These are phyloP conservation scores for Emys orbicularis DNA, from an alignment of 2,797 vertebrate species.

Conservation along the genomic window DNA sequence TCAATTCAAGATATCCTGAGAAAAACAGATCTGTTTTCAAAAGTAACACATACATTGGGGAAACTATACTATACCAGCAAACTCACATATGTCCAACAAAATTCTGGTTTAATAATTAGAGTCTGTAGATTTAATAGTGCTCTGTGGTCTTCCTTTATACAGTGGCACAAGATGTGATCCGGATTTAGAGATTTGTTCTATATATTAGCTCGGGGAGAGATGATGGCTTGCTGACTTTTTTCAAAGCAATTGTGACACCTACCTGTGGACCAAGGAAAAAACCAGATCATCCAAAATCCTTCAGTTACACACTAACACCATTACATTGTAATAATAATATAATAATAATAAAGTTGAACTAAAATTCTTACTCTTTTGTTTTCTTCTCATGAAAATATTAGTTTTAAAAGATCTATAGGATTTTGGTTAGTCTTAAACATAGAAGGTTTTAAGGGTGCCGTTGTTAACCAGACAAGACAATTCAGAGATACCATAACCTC, in stretches of 20 bases:
- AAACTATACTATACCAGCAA: constrained; percentile 86
- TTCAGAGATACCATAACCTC: not conserved
- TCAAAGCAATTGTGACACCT: constrained; percentile 99
- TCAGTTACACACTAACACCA: constrained; percentile 51
- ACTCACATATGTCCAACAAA: constrained; percentile 83
- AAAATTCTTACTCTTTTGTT: not conserved
- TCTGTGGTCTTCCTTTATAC: constrained; percentile 87
- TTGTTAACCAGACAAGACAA: not conserved
- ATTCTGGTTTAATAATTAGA: constrained; percentile 77
- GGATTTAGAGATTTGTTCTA: constrained; percentile 86
- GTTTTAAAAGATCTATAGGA: not conserved
- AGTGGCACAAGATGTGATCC: constrained; percentile 91
- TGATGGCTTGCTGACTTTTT: constrained; percentile 90
- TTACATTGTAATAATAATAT: not conserved
- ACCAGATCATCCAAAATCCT: constrained; percentile 82
- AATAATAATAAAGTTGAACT: no score
- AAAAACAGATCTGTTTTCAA: constrained; percentile 89
- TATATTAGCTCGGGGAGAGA: constrained; percentile 86
- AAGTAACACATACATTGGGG: constrained; percentile 92
- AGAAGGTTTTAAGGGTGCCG: not conserved
- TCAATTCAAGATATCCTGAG: constrained; percentile 95
- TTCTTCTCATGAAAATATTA: not conserved
- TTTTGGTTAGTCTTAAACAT: not conserved
- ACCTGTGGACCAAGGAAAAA: constrained; percentile 95
- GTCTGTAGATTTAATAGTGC: constrained; percentile 84